Evolutionary conservation across 1,140 invertebrate genomes (phyloP).

Genomic region (Diuraphis noxia): DNA sequence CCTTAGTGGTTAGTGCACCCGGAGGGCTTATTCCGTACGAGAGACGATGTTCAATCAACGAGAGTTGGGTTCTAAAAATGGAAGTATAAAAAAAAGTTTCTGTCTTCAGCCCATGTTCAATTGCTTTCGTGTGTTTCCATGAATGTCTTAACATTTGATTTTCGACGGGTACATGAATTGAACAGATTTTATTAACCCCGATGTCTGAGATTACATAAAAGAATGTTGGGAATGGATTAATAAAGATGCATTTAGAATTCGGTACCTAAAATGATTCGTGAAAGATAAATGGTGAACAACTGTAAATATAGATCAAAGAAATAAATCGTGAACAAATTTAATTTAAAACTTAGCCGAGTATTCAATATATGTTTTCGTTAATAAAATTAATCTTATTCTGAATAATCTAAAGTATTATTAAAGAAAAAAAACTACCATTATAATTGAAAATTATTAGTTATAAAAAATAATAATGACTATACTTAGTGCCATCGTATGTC

Average conservation of each 20-base stretch:
- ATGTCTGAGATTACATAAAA: neutral
- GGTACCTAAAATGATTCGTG: neutral
- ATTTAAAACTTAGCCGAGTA: neutral
- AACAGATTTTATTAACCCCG: neutral
- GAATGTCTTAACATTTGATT: neutral
- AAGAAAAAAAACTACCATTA: neutral
- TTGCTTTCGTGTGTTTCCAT: neutral
- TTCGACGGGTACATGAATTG: neutral
- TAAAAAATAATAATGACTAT: neutral
- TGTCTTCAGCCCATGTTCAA: neutral
- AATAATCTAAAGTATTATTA: neutral
- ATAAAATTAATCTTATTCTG: neutral
- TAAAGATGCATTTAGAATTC: neutral
- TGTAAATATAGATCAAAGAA: constrained; percentile 26
- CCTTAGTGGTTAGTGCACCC: neutral
- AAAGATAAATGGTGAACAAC: constrained; percentile 17
- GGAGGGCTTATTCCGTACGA: neutral
- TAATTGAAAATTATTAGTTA: neutral
- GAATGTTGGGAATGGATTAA: neutral
- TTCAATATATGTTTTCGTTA: neutral
- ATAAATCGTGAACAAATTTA: constrained; percentile 29
- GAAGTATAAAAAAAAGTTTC: neutral
- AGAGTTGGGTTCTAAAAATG: constrained; percentile 12
- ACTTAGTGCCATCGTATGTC: neutral
- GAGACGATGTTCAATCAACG: neutral